A percentile compares a stretch with the other conserved stretches of the same genome.
Conservation (phyloP, 2,888 invertebrate species). For the Prenolepis imparis region DNA sequence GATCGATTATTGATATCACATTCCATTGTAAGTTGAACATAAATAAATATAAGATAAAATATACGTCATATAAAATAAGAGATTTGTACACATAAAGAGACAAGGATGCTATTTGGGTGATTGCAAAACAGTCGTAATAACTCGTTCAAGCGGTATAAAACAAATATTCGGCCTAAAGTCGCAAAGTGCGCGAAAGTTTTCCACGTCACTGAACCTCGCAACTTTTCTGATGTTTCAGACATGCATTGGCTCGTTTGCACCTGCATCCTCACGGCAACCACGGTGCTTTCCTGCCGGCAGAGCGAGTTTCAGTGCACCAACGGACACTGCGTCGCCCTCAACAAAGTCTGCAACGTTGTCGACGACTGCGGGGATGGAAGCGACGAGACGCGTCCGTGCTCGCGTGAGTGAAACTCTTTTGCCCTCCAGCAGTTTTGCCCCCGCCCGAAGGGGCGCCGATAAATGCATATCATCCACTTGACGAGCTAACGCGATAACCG, state of each 20-base stretch:
- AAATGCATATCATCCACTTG: conserved; percentile 55
- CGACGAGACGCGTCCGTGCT: conserved; percentile 92
- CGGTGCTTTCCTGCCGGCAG: conserved; percentile 86
- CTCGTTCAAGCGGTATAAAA: conserved; percentile 1
- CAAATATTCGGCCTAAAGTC: conserved; percentile 5
- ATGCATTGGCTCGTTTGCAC: conserved; percentile 81
- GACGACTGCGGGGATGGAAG: conserved; percentile 93
- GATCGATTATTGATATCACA: background rate
- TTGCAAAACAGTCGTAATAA: background rate
- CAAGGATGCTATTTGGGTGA: background rate
- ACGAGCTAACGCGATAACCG: background rate
- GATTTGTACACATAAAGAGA: background rate
- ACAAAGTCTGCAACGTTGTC: conserved; percentile 92
- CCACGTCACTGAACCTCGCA: background rate
- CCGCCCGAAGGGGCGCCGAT: conserved; percentile 18
- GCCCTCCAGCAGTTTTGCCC: conserved; percentile 31
- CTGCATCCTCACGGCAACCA: conserved; percentile 79
- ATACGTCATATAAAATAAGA: background rate
- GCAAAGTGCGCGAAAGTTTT: conserved; percentile 2
- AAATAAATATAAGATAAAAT: background rate
- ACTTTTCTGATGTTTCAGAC: conserved; percentile 78
- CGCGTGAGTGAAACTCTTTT: conserved; percentile 89
- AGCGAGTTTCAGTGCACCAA: conserved; percentile 87
- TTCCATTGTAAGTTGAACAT: background rate
- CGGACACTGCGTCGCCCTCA: conserved; percentile 90